A percentile compares a stretch with the other conserved stretches of the same genome.
Evolutionary conservation across 2,113 vertebrate species (phyloP).

Genomic region (Cottus gobio): DNA sequence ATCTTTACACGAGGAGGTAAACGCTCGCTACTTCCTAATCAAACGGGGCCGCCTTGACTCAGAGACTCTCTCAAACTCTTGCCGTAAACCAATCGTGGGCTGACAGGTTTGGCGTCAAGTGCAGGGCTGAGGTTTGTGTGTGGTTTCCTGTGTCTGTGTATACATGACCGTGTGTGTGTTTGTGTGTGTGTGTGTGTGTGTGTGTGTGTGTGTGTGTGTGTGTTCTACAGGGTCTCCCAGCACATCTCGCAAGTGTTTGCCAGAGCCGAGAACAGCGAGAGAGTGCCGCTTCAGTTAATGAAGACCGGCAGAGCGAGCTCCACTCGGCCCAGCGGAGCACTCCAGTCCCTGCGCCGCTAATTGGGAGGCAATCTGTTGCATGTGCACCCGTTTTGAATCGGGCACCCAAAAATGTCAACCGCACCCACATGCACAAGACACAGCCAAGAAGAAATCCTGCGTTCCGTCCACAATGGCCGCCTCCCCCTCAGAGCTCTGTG

Average conservation of each 20-base stretch:
- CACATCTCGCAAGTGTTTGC: neutral
- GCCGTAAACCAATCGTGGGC: conserved; percentile 54
- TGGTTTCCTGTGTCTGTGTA: neutral
- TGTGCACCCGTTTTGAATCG: conserved; percentile 27
- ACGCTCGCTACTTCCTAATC: conserved; percentile 69
- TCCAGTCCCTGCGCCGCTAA: conserved; percentile 15
- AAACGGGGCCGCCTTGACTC: conserved; percentile 73
- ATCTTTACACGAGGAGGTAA: conserved; percentile 77
- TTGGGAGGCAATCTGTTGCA: conserved; percentile 46
- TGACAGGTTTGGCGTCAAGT: conserved; percentile 53
- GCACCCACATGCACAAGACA: neutral
- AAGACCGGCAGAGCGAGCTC: conserved; percentile 45
- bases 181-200: too few relatives aligned
- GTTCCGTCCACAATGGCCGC: neutral
- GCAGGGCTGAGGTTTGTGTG: neutral
- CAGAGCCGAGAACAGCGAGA: conserved; percentile 22
- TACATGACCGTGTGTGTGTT: too few relatives aligned
- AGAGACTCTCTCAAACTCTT: conserved; percentile 57
- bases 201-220: too few relatives aligned
- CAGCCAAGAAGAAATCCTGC: neutral
- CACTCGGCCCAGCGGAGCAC: conserved; percentile 39
- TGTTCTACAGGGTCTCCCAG: neutral
- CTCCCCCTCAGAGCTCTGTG: neutral
- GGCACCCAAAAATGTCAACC: conserved; percentile 18
- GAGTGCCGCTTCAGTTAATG: conserved; percentile 38